Evolutionary conservation across 2,888 invertebrate species (phyloP).

Genomic region (Endotricha flammealis): DNA sequence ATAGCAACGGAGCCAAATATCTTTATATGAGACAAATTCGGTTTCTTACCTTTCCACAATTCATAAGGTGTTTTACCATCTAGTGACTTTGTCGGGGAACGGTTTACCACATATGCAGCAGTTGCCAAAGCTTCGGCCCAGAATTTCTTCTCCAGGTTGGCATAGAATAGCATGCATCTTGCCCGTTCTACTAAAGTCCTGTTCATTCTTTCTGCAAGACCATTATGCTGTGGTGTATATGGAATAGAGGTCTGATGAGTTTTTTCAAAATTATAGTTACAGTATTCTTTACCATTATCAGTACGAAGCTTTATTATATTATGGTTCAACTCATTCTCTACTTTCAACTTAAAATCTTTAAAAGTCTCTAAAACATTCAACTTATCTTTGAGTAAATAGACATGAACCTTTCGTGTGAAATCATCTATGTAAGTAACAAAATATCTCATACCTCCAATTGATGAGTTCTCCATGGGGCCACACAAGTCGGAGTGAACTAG

Average conservation of each 20-base stretch:
- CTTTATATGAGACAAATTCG: constrained; percentile 4
- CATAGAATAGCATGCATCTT: constrained; percentile 15
- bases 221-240: constrained; percentile 13
- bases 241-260: constrained; percentile 10
- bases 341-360: neutral
- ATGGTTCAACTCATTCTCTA: neutral
- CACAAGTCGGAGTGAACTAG: neutral
- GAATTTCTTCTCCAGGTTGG: constrained; percentile 3
- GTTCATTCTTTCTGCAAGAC: constrained; percentile 11
- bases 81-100: constrained; percentile 3
- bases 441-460: neutral
- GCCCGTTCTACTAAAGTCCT: constrained; percentile 11
- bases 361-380: neutral
- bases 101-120: constrained; percentile 3
- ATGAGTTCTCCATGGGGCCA: neutral
- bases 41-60: constrained; percentile 14
- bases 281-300: neutral
- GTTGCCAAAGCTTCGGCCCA: constrained; percentile 12
- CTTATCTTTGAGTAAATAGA: constrained; percentile 1
- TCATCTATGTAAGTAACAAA: constrained; percentile 3
- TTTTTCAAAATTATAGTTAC: constrained; percentile 5
- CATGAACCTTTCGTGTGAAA: neutral
- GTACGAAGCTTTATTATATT: neutral
- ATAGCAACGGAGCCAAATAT: constrained; percentile 11
- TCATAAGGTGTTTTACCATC: constrained; percentile 8